Evolutionary conservation across 2,888 invertebrate species (phyloP).

Genomic region (Cremastinae sp.): DNA sequence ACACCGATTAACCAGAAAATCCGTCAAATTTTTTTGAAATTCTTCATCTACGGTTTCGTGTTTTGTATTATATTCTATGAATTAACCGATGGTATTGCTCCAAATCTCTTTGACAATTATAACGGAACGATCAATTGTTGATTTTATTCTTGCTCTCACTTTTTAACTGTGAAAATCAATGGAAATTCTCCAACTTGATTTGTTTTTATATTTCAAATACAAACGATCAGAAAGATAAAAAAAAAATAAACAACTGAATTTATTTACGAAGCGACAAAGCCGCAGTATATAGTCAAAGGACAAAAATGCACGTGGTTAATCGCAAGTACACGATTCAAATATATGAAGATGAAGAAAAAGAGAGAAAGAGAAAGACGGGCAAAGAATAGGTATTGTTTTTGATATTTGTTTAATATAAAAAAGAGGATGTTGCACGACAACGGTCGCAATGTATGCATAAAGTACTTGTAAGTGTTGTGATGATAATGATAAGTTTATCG

Average conservation of each 20-base stretch:
- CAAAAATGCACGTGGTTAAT: conserved; percentile 31
- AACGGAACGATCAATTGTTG: too few species aligned
- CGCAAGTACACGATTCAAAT: conserved; percentile 31
- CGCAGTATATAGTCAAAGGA: conserved; percentile 25
- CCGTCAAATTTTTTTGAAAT: too few species aligned
- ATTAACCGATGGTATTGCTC: too few species aligned
- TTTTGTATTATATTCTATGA: too few species aligned
- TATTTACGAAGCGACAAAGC: too few species aligned
- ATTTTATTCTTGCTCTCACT: too few species aligned
- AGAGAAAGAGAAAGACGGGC: conserved; percentile 7
- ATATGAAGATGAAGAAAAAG: conserved; percentile 29
- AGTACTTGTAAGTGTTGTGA: conserved; percentile 23
- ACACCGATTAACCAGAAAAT: too few species aligned
- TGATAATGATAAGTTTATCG: conserved; percentile 18
- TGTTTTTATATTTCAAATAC: not conserved
- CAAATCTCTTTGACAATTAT: too few species aligned
- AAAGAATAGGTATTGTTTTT: conserved; percentile 3
- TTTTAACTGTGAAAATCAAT: too few species aligned
- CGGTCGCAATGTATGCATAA: conserved; percentile 34
- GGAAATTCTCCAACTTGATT: conserved; percentile 4
- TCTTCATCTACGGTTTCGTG: too few species aligned
- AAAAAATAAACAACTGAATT: conserved; percentile 14
- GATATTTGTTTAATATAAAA: conserved; percentile 7
- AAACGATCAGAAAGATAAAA: conserved; percentile 14
- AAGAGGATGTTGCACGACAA: conserved; percentile 38